These are phyloP conservation scores for Alouatta palliata DNA, from an alignment of 2,113 vertebrate genomes.

Conservation along the genomic window DNA sequence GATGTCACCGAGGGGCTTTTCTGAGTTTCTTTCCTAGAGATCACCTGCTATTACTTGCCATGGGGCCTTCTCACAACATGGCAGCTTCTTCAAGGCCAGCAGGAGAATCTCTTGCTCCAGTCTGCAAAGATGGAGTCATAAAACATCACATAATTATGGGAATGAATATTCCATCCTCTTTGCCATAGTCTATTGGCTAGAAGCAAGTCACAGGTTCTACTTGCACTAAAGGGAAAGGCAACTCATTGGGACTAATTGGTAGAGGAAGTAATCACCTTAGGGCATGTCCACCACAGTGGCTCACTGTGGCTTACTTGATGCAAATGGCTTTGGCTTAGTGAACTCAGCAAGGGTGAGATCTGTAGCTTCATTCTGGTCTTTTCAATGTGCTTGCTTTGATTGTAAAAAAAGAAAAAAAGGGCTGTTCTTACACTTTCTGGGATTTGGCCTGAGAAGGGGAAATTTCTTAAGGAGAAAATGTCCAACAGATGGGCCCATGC, in stretches of 20 bases:
- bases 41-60: too few species aligned
- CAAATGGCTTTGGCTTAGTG: slow-evolving; percentile 34
- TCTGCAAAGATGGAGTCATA: not conserved
- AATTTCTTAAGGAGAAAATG: not conserved
- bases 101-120: too few species aligned
- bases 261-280: not conserved
- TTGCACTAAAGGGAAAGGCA: not conserved
- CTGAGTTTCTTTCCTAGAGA: not conserved
- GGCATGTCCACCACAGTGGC: not conserved
- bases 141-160: not conserved
- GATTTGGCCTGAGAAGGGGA: not conserved
- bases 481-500: not conserved
- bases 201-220: not conserved
- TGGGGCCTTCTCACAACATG: too few species aligned
- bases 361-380: slow-evolving; percentile 8
- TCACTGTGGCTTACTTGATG: not conserved
- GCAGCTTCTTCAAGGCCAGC: too few species aligned
- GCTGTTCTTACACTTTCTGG: not conserved
- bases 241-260: not conserved
- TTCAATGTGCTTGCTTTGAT: slow-evolving; percentile 13
- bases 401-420: not conserved
- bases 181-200: not conserved
- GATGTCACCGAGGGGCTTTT: not conserved
- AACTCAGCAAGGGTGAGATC: not conserved
- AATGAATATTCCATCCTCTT: not conserved